Evolutionary conservation across 53 echinoderm and acorn worm species (phyloP), one percentile per base, ranked within the genome.

Genomic region (Stichopus horrens): DNA sequence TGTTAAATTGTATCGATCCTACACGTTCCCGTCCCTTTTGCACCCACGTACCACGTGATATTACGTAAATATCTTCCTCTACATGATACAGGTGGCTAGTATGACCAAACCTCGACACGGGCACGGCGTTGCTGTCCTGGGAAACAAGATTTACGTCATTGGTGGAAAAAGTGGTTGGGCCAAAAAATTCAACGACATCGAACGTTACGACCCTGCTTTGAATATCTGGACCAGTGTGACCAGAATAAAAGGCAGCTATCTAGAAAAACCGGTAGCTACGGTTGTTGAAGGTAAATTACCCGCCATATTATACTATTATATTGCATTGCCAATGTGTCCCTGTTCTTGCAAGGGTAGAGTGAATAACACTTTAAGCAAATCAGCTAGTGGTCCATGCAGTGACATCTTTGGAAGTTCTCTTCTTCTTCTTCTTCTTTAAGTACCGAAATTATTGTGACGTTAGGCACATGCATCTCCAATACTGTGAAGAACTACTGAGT

Each of bases 151-250:
- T 57, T 99, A 99, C 86, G 99, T 94, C 54, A 93, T 99, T 71
- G 99, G 96, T 16, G 99, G 99, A 5, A 96, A 96, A 84, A 94
- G 92, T 79, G 99, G 99, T 57, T 96, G 95, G 96, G 93, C 94
- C 5, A 92, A 93, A 83, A 91, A 93, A 10, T 99, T 96, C 84
- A 99, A 99, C 90, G 99, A 99, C 86, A 93, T 99, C 59, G 99
- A 99, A 75, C 74, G 96, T 56, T 99, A 96, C 80, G 99, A 99
- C 58, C 95, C 99, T 8, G 88, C 82, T 1, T 88, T 92, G 52
- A 93, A 99, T 77, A 92, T 96, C 5, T 99, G 99, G 99, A 93
- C 93, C 16, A 84, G 90, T 22, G 91, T 99, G 71, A 93, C 94
- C 9, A 88, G 99, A 5, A 91, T 99, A 54, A 99, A 96, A 87